Base-by-base conservation (phyloP, 2,888 invertebrate genomes). In the Nomada fucata region DNA sequence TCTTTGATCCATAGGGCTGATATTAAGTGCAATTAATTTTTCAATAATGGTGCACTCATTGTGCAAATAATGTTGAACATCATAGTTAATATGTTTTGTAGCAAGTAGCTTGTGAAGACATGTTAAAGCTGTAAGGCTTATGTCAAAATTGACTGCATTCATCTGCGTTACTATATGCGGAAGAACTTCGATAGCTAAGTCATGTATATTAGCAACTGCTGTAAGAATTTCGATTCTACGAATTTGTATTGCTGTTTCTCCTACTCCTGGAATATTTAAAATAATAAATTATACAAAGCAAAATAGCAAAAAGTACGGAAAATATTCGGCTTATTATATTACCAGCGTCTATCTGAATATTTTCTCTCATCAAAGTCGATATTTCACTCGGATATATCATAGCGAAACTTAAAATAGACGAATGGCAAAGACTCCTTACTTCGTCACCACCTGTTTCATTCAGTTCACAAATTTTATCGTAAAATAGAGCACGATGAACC, bases 341-440 rank as follows among this genome's bases (percentile, higher is more conserved):
- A 88, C 86, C 86, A 70, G 86, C 82, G 23, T 88, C 86, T 13
- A 92, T 84, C 47, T 86, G 79, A 26, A 93, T 85, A 69, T 94
- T 94, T 1, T 94, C 94, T 91, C 94, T 94, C 1, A 96, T 94
- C 5, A 95, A 93, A 52, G 94, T 84, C 89, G 94, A 95, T 92
- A 96, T 87, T 95, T 95, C 93, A 91, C 90, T 94, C 0, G 95
- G 95, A 92, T 95, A 95, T 76, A 94, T 94, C 79, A 92, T 92
- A 0, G 95, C 95, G 74, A 95, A 94, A 50, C 93, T 92, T 83
- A 95, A 94, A n/a, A 96, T 93, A 29, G 95, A 94, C 86, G 94
- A 92, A 2, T 95, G 93, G 80, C 95, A 94, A 0, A 94, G 91
- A 72, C 91, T 92, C 26, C 95, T 93, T 20, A 95, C 93, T 71